phyloP scores from a whole-genome alignment of 2,113 vertebrate species.

The Podarcis cretensis region DNA sequence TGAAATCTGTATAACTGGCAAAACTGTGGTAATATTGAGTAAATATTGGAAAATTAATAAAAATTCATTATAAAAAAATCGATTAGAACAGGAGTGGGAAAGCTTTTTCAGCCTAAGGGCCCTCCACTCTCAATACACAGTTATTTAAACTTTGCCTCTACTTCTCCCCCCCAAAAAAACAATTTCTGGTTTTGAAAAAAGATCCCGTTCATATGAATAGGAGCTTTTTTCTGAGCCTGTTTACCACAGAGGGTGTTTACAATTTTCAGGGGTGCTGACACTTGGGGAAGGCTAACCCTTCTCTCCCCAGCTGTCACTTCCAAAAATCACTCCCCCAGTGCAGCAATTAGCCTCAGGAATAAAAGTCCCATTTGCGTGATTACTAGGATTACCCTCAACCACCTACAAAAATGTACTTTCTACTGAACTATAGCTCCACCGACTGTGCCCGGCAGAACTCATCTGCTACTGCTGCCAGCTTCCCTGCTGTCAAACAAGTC shows the following conservation, averaged over 20 bases:
- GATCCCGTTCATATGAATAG: neutral
- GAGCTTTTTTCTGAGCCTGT: too few relatives aligned
- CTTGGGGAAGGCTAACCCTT: neutral
- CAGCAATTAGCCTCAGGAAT: neutral
- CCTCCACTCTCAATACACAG: neutral
- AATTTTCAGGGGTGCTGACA: neutral
- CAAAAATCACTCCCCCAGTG: neutral
- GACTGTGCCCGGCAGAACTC: conserved; percentile 54
- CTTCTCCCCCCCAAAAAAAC: neutral
- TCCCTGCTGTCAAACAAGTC: conserved; percentile 56
- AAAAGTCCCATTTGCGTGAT: conserved; percentile 18
- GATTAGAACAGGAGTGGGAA: too few relatives aligned
- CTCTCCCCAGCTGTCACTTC: neutral
- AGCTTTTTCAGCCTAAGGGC: neutral
- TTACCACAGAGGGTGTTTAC: too few relatives aligned
- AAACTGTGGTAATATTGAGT: too few relatives aligned
- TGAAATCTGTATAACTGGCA: too few relatives aligned
- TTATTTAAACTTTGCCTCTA: neutral
- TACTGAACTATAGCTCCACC: conserved; percentile 9
- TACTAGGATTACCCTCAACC: conserved; percentile 22
- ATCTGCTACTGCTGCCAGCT: conserved; percentile 50
- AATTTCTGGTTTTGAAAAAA: neutral
- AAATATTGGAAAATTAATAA: too few relatives aligned
- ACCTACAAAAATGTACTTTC: conserved; percentile 11
- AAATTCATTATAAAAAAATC: too few relatives aligned